Base-by-base conservation (phyloP, 2,888 invertebrate genomes). In the Xestia xanthographa region DNA sequence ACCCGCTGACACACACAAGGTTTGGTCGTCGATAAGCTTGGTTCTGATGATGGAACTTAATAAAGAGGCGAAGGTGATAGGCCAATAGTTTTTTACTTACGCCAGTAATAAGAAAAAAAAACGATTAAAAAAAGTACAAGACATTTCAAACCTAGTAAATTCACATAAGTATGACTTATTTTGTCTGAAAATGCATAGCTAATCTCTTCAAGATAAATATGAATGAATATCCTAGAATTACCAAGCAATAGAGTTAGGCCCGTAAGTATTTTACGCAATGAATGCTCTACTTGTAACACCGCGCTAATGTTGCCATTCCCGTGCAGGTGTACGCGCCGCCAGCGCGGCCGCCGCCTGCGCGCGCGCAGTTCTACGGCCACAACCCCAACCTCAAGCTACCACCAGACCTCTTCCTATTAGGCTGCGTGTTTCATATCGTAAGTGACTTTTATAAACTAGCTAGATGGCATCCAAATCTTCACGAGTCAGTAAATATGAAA, bases 381-480 rank as follows among this genome's bases (percentile, higher is more conserved):
- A 99, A 99, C 95, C 99, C 99, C 20, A 98, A 98, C 93, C 96
- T 99, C 66, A 99, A 98, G 95, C 96, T 98, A 84, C 99, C 99
- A 17, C 97, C 98, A 0, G 99, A 99, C 89, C 96, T 99, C 73
- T 99, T 99, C 94, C 95, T 99, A 66, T 96, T 99, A 50, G 99
- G 99, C 12, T 99, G 99, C 93, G 98, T 99, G 53, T 99, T 99
- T 92, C 98, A 98, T 82, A 98, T 99, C 83, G 98, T 98, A 69
- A 94, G 96, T 92, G 9, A 34, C 5, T 1, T 2, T 60, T 20
- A 60, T 34, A 34, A 60, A 20, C 34, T 60, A 60, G 5, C 20
- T 60, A 60, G 1, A 60, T 20, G 9, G 53, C 8, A 20, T 20
- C 20, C 20, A 20, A 48, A 48, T 48, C 48, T 48, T 48, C 20